Evolutionary conservation across 1,140 invertebrate genomes (phyloP).

Genomic region (Apis florea): DNA sequence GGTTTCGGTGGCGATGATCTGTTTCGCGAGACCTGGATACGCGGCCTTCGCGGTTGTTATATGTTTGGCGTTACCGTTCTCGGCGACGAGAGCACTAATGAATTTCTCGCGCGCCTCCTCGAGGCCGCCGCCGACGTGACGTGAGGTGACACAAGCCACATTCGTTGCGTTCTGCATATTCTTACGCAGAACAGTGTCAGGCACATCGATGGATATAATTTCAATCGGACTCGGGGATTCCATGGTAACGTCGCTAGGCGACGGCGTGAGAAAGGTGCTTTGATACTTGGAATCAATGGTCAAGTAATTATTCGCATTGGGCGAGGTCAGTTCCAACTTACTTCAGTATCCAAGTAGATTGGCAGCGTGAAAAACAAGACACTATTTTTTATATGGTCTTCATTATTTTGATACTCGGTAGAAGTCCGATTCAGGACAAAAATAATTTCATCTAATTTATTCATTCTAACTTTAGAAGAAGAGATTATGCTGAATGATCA

Average conservation of each 20-base stretch:
- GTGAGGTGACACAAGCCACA: conserved; percentile 42
- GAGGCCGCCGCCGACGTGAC: conserved; percentile 63
- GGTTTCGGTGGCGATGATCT: conserved; percentile 79
- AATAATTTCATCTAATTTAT: not conserved
- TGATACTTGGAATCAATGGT: conserved; percentile 73
- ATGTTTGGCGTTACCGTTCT: conserved; percentile 72
- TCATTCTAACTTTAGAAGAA: too few relatives aligned
- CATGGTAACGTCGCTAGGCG: conserved; percentile 81
- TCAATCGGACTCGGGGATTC: conserved; percentile 79
- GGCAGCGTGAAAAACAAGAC: conserved; percentile 75
- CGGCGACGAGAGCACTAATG: conserved; percentile 67
- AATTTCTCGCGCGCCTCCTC: conserved; percentile 71
- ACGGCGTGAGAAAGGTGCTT: conserved; percentile 80
- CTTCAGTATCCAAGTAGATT: conserved; percentile 71
- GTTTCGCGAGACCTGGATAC: conserved; percentile 81
- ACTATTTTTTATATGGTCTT: conserved; percentile 47
- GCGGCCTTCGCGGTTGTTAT: conserved; percentile 68
- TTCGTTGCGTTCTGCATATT: conserved; percentile 71
- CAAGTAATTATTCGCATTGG: conserved; percentile 72
- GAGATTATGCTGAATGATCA: too few relatives aligned
- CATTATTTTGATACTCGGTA: not conserved
- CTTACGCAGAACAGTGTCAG: conserved; percentile 77
- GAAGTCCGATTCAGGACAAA: conserved; percentile 41
- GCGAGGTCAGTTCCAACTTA: conserved; percentile 77
- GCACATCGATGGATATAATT: conserved; percentile 78